A percentile compares a stretch with the other conserved stretches of the same genome.
Evolutionary conservation across 1,140 invertebrate genomes (phyloP).

Genomic region (Drosophila biarmipes): DNA sequence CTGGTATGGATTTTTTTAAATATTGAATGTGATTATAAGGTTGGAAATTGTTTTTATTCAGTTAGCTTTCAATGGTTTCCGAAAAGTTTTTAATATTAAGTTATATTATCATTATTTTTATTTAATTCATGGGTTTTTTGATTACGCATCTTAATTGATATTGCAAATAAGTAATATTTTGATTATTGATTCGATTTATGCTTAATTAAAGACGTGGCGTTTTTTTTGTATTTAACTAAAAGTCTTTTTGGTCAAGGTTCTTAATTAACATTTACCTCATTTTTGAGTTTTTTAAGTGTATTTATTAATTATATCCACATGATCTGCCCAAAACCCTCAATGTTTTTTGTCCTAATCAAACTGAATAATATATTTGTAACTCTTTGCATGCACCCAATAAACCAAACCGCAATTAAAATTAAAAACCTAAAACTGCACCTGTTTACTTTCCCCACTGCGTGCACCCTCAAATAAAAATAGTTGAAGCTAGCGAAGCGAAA

Average conservation of each 20-base stretch:
- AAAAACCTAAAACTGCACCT: conserved; percentile 18
- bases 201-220: too few relatives aligned
- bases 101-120: background rate
- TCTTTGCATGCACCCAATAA: conserved; percentile 63
- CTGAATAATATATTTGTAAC: conserved; percentile 20
- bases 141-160: background rate
- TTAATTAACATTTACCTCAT: too few relatives aligned
- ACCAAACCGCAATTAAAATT: conserved; percentile 45
- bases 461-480: conserved; percentile 53
- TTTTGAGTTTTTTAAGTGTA: too few relatives aligned
- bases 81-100: too few relatives aligned
- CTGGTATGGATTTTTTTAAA: conserved; percentile 1
- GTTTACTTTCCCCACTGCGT: conserved; percentile 24
- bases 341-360: conserved; percentile 14
- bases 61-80: background rate
- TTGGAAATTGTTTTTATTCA: too few relatives aligned
- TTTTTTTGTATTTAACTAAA: too few relatives aligned
- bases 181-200: too few relatives aligned
- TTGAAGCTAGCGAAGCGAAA: conserved; percentile 55
- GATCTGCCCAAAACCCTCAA: background rate
- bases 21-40: background rate
- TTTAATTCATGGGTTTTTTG: background rate
- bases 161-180: background rate
- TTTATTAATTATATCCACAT: too few relatives aligned
- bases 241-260: too few relatives aligned